Evolutionary conservation across 2,113 vertebrate genomes (phyloP).

Genomic region (Lipophrys pholis): DNA sequence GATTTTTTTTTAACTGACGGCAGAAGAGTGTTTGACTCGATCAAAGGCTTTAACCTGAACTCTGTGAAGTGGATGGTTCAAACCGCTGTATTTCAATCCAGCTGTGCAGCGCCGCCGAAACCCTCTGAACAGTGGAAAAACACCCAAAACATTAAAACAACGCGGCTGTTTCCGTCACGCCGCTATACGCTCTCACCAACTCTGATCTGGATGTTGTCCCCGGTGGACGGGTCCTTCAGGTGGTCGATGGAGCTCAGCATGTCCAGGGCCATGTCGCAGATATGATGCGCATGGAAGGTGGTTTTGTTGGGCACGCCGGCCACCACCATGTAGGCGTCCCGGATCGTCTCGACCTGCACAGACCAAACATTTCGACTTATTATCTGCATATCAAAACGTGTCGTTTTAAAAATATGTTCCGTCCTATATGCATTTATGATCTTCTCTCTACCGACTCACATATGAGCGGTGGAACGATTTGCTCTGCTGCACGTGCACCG

Average conservation of each 20-base stretch:
- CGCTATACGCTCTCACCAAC: slow-evolving; percentile 68
- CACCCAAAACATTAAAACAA: not conserved
- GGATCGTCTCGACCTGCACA: slow-evolving; percentile 81
- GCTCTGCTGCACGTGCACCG: too few relatives aligned
- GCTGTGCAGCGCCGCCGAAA: too few relatives aligned
- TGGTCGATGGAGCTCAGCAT: slow-evolving; percentile 85
- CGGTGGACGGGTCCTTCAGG: slow-evolving; percentile 82
- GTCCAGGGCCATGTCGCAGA: slow-evolving; percentile 84
- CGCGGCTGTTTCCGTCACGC: not conserved
- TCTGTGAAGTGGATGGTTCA: too few relatives aligned
- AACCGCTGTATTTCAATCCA: too few relatives aligned
- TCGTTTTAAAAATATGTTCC: too few relatives aligned
- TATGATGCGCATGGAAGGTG: slow-evolving; percentile 83
- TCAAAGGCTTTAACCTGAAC: too few relatives aligned
- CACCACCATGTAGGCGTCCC: slow-evolving; percentile 85
- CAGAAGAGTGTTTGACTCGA: too few relatives aligned
- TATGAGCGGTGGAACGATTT: too few relatives aligned
- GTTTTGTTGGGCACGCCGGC: slow-evolving; percentile 84
- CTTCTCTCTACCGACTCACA: too few relatives aligned
- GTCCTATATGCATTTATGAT: too few relatives aligned
- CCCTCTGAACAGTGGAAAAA: not conserved
- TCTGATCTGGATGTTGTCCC: slow-evolving; percentile 83
- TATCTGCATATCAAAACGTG: too few relatives aligned
- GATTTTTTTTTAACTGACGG: too few relatives aligned
- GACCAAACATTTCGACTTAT: not conserved